Evolutionary conservation across 2,888 invertebrate species (phyloP).

Genomic region (Axea sp.): DNA sequence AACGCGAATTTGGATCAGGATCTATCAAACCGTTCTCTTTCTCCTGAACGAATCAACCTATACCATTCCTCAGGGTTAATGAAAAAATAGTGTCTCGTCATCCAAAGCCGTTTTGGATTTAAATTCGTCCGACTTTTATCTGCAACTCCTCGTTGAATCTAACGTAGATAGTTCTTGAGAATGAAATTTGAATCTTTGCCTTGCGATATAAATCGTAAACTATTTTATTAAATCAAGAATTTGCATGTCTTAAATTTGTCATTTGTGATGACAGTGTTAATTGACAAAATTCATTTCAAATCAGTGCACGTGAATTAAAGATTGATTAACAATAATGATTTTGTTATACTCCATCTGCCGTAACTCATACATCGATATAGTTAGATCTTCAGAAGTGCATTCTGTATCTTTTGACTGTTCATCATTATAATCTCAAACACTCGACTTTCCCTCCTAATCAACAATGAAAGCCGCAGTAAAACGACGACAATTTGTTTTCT

Average conservation of each 20-base stretch:
- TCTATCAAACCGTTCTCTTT: conserved; percentile 47
- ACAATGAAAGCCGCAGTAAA: conserved; percentile 58
- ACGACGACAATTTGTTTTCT: conserved; percentile 60
- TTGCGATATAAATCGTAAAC: conserved; percentile 22
- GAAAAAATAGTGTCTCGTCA: conserved; percentile 72
- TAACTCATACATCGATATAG: no score
- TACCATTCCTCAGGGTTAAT: conserved; percentile 61
- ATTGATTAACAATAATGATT: no score
- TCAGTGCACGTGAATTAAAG: no score
- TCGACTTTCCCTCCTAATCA: conserved; percentile 50
- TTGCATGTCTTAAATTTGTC: conserved; percentile 26
- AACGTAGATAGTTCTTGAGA: conserved; percentile 9
- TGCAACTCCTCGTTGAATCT: conserved; percentile 26
- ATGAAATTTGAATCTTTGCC: conserved; percentile 9
- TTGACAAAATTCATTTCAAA: no score
- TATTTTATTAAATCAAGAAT: conserved; percentile 17
- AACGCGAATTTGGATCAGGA: conserved; percentile 66
- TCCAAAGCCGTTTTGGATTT: conserved; percentile 57
- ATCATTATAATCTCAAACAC: conserved; percentile 34
- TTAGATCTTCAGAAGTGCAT: no score
- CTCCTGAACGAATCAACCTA: conserved; percentile 16
- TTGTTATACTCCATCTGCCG: no score
- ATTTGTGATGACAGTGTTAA: no score
- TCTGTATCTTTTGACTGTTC: conserved; percentile 5
- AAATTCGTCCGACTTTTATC: conserved; percentile 49